Percentiles rank a stretch among this genome's conserved stretches.
Evolutionary conservation across 2,113 vertebrate species (phyloP).

Genomic region (Polyodon spathula): DNA sequence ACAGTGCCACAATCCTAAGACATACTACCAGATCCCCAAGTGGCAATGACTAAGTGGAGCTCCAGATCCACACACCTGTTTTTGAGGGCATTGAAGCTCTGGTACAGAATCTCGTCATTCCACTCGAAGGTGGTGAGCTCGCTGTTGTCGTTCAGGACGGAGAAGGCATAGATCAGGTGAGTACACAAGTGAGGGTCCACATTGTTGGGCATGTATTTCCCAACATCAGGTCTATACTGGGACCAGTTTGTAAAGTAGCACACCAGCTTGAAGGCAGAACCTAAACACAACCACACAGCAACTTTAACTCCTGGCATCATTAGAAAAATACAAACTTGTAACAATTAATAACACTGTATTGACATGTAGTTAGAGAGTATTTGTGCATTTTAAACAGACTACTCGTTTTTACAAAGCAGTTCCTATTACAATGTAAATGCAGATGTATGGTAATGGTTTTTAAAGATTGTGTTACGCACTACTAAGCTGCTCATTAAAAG

Average conservation of each 20-base stretch:
- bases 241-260: constrained; percentile 87
- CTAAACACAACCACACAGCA: constrained; percentile 30
- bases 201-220: constrained; percentile 55
- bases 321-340: background rate
- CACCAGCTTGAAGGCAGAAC: constrained; percentile 55
- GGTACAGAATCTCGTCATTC: constrained; percentile 69
- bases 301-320: background rate
- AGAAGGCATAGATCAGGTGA: constrained; percentile 74
- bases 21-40: too few relatives aligned
- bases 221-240: constrained; percentile 64
- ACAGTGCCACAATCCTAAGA: too few relatives aligned
- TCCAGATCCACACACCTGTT: constrained; percentile 38
- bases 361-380: too few relatives aligned
- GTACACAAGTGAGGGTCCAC: constrained; percentile 67
- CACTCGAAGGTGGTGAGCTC: constrained; percentile 66
- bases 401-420: too few relatives aligned
- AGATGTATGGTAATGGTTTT: too few relatives aligned
- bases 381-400: too few relatives aligned
- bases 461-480: too few relatives aligned
- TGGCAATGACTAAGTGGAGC: too few relatives aligned
- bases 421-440: too few relatives aligned
- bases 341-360: background rate
- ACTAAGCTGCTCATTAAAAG: too few relatives aligned
- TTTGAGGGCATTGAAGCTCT: constrained; percentile 71
- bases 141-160: constrained; percentile 60